Evolutionary conservation across 1,140 invertebrate species (phyloP).

Genomic region (Caenorhabditis inopinata): DNA sequence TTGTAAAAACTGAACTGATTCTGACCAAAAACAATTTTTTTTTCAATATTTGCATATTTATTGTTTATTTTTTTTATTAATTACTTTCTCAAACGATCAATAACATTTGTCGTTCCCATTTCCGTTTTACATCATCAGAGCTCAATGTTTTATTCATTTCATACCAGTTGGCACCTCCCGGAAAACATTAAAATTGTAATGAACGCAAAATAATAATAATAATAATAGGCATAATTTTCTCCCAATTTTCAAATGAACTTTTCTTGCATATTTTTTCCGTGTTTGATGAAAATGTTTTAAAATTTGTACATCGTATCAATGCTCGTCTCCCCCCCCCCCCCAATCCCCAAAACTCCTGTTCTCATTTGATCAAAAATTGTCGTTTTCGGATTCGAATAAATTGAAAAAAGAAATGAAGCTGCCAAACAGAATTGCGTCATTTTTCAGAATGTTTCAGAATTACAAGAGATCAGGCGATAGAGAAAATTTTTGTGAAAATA

Average conservation of each 20-base stretch:
- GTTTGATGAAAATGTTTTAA: background rate
- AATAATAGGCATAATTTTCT: slow-evolving; percentile 26
- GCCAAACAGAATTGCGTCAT: too few species aligned
- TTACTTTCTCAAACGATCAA: background rate
- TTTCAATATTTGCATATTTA: background rate
- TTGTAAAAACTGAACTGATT: slow-evolving; percentile 29
- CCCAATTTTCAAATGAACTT: background rate
- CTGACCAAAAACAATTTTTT: slow-evolving; percentile 1
- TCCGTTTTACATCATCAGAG: slow-evolving; percentile 32
- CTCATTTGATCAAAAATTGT: slow-evolving; percentile 7
- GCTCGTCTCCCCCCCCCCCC: background rate
- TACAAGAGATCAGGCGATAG: slow-evolving; percentile 10
- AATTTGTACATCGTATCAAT: slow-evolving; percentile 26
- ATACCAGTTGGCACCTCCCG: slow-evolving; percentile 24
- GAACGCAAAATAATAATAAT: background rate
- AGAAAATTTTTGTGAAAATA: background rate
- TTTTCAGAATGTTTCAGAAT: background rate
- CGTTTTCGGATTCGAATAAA: background rate
- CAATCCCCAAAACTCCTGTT: too few species aligned
- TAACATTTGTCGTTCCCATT: background rate
- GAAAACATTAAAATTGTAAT: background rate
- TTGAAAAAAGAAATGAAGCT: background rate
- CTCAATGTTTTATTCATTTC: slow-evolving; percentile 25
- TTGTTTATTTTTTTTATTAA: background rate
- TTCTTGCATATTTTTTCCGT: slow-evolving; percentile 1